Evolutionary conservation across 2,888 invertebrate species (phyloP).

Genomic region (Geophilus truncorum): DNA sequence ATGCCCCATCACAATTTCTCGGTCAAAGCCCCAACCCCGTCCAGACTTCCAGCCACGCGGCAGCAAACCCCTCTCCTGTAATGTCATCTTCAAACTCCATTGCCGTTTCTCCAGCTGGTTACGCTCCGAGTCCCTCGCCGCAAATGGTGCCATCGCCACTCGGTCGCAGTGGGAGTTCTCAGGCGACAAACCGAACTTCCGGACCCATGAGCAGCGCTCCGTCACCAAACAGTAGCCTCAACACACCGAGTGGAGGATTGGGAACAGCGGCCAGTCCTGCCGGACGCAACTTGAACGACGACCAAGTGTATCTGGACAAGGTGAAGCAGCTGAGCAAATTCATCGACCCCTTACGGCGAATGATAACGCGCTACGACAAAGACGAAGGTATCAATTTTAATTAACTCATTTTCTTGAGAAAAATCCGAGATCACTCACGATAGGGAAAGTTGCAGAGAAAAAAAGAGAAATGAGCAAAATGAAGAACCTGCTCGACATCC

Average conservation of each 20-base stretch:
- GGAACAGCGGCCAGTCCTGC: slow-evolving; percentile 42
- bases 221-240: slow-evolving; percentile 76
- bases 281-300: slow-evolving; percentile 56
- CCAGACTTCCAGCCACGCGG: slow-evolving; percentile 31
- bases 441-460: slow-evolving; percentile 32
- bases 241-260: slow-evolving; percentile 59
- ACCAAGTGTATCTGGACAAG: slow-evolving; percentile 87
- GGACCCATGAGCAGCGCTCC: slow-evolving; percentile 52
- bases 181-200: slow-evolving; percentile 31
- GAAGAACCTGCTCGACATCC: slow-evolving; percentile 86
- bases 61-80: slow-evolving; percentile 35
- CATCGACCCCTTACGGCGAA: slow-evolving; percentile 82
- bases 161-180: not conserved
- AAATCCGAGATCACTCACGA: not conserved
- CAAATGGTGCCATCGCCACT: slow-evolving; percentile 41
- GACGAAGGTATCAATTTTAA: slow-evolving; percentile 44
- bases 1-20: slow-evolving; percentile 65
- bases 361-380: slow-evolving; percentile 63
- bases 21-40: slow-evolving; percentile 62
- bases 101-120: slow-evolving; percentile 35
- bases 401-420: not conserved
- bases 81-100: slow-evolving; percentile 31
- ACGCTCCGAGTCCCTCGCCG: slow-evolving; percentile 40
- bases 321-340: slow-evolving; percentile 88
- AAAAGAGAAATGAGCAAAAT: slow-evolving; percentile 67